phyloP scores from a whole-genome alignment of 2,888 invertebrate species.

The Sturmia bella region DNA sequence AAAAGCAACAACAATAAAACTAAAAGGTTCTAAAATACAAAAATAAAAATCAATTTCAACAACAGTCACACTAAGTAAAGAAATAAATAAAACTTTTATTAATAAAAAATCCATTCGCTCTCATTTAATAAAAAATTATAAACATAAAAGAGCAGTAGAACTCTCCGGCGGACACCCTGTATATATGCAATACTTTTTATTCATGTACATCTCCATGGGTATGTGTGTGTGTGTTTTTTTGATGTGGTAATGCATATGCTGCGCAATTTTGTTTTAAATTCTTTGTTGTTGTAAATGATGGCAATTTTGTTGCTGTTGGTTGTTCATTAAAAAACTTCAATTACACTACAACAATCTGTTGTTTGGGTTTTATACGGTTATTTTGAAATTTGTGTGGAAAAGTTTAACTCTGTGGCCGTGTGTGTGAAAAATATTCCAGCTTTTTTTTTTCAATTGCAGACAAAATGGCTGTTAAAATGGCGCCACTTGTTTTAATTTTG shows the following conservation, averaged over 20 bases:
- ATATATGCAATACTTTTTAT: too few species aligned
- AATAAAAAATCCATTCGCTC: background rate
- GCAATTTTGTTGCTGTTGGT: background rate
- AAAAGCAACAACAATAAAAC: constrained; percentile 3
- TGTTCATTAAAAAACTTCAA: constrained; percentile 38
- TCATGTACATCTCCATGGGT: too few species aligned
- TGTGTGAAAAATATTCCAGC: constrained; percentile 11
- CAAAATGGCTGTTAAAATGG: constrained; percentile 71
- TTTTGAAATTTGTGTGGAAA: constrained; percentile 31
- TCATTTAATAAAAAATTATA: too few species aligned
- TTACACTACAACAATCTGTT: constrained; percentile 40
- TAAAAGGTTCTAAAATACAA: constrained; percentile 7
- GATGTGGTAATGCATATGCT: background rate
- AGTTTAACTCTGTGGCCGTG: background rate
- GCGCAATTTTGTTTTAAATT: background rate
- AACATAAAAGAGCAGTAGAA: too few species aligned
- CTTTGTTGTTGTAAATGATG: constrained; percentile 4
- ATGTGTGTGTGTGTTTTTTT: too few species aligned
- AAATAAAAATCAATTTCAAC: background rate
- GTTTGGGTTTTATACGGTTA: constrained; percentile 15
- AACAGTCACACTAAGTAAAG: constrained; percentile 12
- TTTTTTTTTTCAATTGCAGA: constrained; percentile 49
- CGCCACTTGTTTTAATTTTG: constrained; percentile 64
- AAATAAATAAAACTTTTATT: background rate
- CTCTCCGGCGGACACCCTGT: too few species aligned